Conservation (phyloP, 2,888 invertebrate species). For the Palloptera scutellata region DNA sequence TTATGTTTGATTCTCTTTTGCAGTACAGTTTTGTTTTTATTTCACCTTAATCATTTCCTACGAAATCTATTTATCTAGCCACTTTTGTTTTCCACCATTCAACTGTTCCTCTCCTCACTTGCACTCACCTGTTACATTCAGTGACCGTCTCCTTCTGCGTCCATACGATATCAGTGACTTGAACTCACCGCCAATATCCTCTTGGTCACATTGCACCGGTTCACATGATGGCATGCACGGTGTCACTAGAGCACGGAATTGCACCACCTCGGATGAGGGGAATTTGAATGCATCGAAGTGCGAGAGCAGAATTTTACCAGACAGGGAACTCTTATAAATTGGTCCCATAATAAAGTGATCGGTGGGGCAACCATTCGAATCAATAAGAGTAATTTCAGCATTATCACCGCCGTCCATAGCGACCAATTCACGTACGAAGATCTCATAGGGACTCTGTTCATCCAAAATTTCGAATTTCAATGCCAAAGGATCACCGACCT, state of each 20-base stretch:
- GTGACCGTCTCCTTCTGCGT: slow-evolving; percentile 75
- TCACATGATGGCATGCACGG: slow-evolving; percentile 94
- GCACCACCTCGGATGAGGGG: slow-evolving; percentile 92
- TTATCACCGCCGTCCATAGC: slow-evolving; percentile 94
- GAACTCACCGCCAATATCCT: slow-evolving; percentile 83
- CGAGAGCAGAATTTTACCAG: slow-evolving; percentile 84
- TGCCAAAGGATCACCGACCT: slow-evolving; percentile 91
- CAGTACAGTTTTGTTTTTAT: no score
- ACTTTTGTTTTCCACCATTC: neutral
- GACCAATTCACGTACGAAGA: slow-evolving; percentile 91
- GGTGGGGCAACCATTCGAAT: slow-evolving; percentile 90
- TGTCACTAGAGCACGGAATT: slow-evolving; percentile 93
- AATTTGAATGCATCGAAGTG: slow-evolving; percentile 97
- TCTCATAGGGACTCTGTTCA: slow-evolving; percentile 92
- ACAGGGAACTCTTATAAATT: slow-evolving; percentile 80
- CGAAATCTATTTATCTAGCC: neutral
- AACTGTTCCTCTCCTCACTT: neutral
- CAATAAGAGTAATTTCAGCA: slow-evolving; percentile 90
- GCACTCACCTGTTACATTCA: slow-evolving; percentile 62
- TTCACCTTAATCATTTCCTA: no score
- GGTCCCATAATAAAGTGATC: slow-evolving; percentile 95
- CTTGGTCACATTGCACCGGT: slow-evolving; percentile 88
- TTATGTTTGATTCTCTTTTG: no score
- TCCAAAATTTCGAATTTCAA: slow-evolving; percentile 92
- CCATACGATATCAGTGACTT: slow-evolving; percentile 86